These are phyloP conservation scores for Cylloceria caligata DNA, from an alignment of 2,888 invertebrate genomes.

Conservation along the genomic window DNA sequence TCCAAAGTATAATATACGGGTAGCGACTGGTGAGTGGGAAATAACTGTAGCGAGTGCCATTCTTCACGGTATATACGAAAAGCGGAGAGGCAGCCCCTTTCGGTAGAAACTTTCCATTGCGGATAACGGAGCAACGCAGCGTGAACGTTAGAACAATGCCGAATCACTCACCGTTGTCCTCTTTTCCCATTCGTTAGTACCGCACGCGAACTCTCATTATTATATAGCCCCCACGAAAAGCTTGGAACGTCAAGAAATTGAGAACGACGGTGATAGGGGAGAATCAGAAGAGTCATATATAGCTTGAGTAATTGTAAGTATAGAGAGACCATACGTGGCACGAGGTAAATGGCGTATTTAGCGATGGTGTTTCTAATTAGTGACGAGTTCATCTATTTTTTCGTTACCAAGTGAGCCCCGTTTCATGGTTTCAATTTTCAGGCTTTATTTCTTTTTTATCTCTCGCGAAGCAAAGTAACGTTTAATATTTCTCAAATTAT, in stretches of 20 bases:
- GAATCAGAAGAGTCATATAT: too few relatives aligned
- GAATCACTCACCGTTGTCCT: constrained; percentile 9
- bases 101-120: constrained; percentile 14
- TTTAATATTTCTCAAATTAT: too few relatives aligned
- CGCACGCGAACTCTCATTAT: constrained; percentile 16
- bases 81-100: neutral
- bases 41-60: neutral
- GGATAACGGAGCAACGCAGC: constrained; percentile 14
- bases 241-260: constrained; percentile 8
- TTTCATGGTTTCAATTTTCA: too few relatives aligned
- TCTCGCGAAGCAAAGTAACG: too few relatives aligned
- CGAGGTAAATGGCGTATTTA: neutral
- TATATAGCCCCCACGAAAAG: neutral
- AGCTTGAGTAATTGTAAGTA: neutral
- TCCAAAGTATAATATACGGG: neutral
- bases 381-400: neutral
- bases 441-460: too few relatives aligned
- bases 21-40: neutral
- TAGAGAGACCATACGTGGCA: neutral
- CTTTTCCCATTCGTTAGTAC: neutral
- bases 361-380: neutral
- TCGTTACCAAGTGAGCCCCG: too few relatives aligned
- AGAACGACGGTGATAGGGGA: neutral
- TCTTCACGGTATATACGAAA: neutral
- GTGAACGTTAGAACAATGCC: constrained; percentile 31